These are phyloP conservation scores for Chrysochloris asiatica DNA, from an alignment of 2,113 vertebrate species.

Conservation along the genomic window DNA sequence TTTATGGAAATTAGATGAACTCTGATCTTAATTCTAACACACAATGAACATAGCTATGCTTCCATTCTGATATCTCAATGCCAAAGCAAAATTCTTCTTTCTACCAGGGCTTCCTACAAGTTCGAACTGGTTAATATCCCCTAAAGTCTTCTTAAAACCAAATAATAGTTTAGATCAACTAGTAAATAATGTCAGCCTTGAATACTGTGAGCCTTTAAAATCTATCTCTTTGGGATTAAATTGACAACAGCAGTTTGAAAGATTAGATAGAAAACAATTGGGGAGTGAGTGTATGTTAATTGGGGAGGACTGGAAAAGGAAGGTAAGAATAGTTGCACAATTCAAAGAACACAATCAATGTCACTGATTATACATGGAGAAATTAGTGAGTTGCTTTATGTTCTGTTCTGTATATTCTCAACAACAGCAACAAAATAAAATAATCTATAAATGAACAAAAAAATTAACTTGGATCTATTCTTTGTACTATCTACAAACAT, in stretches of 20 bases:
- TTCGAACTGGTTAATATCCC: not conserved
- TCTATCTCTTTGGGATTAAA: not conserved
- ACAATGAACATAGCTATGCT: constrained; percentile 3
- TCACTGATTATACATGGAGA: not conserved
- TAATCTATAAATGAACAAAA: not conserved
- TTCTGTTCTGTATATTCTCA: not conserved
- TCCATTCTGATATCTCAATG: constrained; percentile 44
- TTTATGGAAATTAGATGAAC: not conserved
- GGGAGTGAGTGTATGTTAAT: not conserved
- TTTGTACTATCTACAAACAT: not conserved
- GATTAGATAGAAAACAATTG: not conserved
- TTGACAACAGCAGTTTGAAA: not conserved
- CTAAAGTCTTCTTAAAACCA: not conserved
- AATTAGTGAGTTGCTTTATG: not conserved
- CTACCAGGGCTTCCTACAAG: too few species aligned
- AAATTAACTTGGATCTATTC: too few species aligned
- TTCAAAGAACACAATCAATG: not conserved
- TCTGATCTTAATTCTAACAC: constrained; percentile 10
- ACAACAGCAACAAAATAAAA: not conserved
- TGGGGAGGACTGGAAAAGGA: not conserved
- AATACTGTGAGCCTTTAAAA: not conserved
- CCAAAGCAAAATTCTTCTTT: constrained; percentile 27
- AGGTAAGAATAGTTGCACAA: not conserved
- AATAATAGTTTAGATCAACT: not conserved
- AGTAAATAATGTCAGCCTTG: not conserved